phyloP scores from a whole-genome alignment of 2,888 invertebrate species.

The Tetramorium bicarinatum region DNA sequence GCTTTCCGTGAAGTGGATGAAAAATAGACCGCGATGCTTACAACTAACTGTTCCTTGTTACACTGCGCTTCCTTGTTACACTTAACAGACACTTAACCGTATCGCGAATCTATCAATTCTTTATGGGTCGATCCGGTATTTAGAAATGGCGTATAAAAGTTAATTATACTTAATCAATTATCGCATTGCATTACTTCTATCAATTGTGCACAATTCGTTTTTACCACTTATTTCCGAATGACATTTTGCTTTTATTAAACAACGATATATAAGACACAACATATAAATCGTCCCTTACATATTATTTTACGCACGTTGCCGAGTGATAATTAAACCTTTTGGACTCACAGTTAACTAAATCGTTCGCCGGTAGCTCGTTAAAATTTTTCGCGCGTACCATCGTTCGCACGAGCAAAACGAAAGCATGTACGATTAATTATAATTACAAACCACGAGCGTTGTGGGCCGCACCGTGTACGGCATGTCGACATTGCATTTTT shows the following conservation, averaged over 20 bases:
- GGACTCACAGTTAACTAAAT: slow-evolving; percentile 29
- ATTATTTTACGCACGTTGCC: slow-evolving; percentile 15
- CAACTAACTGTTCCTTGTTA: background rate
- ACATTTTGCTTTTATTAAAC: background rate
- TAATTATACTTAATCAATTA: background rate
- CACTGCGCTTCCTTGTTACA: background rate
- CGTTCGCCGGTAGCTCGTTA: slow-evolving; percentile 42
- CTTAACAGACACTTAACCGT: slow-evolving; percentile 1
- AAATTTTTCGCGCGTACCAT: slow-evolving; percentile 47
- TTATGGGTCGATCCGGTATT: background rate
- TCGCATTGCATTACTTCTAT: background rate
- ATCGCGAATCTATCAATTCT: background rate
- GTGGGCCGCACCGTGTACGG: background rate
- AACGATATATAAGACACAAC: background rate
- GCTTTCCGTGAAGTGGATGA: background rate
- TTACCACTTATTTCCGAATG: background rate
- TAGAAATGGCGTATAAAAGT: background rate
- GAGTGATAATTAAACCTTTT: slow-evolving; percentile 36
- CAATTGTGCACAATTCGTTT: background rate
- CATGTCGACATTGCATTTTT: slow-evolving; percentile 29
- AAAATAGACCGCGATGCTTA: slow-evolving; percentile 6
- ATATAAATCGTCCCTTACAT: background rate
- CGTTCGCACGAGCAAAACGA: slow-evolving; percentile 27
- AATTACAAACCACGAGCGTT: slow-evolving; percentile 35
- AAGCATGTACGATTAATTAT: slow-evolving; percentile 49